phyloP scores from a whole-genome alignment of 1,140 invertebrate genomes.

The Lutraria rhynchaena region DNA sequence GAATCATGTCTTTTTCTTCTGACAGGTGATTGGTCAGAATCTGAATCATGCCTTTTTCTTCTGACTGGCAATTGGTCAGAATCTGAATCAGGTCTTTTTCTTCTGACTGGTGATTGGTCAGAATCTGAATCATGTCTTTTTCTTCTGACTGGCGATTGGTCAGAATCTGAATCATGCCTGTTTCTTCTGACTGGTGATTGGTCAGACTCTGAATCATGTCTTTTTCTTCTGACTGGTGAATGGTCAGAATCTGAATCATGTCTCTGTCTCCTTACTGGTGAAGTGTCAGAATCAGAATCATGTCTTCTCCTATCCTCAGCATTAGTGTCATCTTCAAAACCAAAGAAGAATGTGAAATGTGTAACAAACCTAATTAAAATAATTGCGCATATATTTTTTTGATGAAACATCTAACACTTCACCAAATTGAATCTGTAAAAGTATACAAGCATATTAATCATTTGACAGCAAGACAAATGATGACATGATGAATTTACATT shows the following conservation, averaged over 20 bases:
- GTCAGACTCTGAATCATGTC: conserved; percentile 73
- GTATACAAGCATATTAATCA: too few species aligned
- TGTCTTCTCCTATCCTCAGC: conserved; percentile 58
- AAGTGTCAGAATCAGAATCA: conserved; percentile 69
- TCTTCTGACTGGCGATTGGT: conserved; percentile 71
- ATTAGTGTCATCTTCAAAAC: too few species aligned
- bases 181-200: conserved; percentile 60
- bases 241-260: conserved; percentile 73
- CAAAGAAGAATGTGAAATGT: too few species aligned
- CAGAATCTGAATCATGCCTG: conserved; percentile 71
- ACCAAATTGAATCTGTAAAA: too few species aligned
- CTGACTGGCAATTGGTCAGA: conserved; percentile 69
- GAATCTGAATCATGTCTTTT: conserved; percentile 71
- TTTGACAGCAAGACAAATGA: too few species aligned
- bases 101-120: conserved; percentile 68
- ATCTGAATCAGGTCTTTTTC: conserved; percentile 70
- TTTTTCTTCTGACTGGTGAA: conserved; percentile 67
- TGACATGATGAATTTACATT: too few species aligned
- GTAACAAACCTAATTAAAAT: too few species aligned
- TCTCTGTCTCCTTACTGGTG: conserved; percentile 62
- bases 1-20: conserved; percentile 69
- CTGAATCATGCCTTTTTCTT: conserved; percentile 67
- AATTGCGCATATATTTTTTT: too few species aligned
- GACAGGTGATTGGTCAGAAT: conserved; percentile 74
- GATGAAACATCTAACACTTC: too few species aligned